Base-by-base conservation (phyloP, 2,113 vertebrate genomes). In the Myotis lucifugus region DNA sequence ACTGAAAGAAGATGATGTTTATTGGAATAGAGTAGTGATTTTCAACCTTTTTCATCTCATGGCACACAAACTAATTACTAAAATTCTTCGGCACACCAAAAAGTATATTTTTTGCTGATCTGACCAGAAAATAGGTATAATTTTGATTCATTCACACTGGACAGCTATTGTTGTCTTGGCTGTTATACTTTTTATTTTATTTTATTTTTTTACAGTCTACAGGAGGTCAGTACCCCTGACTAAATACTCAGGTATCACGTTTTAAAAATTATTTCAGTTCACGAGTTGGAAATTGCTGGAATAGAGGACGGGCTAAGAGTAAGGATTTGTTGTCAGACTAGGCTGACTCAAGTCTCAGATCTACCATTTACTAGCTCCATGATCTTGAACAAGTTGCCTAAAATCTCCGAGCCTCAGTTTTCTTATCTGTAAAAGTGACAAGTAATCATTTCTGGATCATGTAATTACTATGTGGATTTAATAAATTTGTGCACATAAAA, bases 371-470 rank as follows among this genome's bases (percentile, higher is more conserved):
- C 23, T 85, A 61, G 1, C 59, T 85, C 69, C 54, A 48, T 54
- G 48, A 82, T 92, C 40, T 77, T 86, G 70, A 95, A 61, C 54
- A 95, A 83, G 56, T 74, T 85, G 67, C 52, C 15, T 61, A 69
- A 69, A 90, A 85, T 85, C 67, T 69, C 48, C 17, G 61, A 74
- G 37, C 13, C 46, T 82, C 18, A 46, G 34, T 91, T 85, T 85
- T 94, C 29, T 88, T 40, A 70, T 72, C 18, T 50, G 8, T 82
- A 79, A 92, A 96, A 87, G 27, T 25, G 34, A 70, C 34, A 70
- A 46, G 52, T 7, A 83, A 4, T 94, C 67, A 78, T 92, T 79
- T 92, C 81, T 86, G 77, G 25, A 73, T 74, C 48, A 95, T 95
- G 70, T 21, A 74, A 13, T 87, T 78, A 73, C 25, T 88, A 29